These are phyloP conservation scores for Synergus itoensis DNA, from an alignment of 2,888 invertebrate genomes.

Conservation along the genomic window DNA sequence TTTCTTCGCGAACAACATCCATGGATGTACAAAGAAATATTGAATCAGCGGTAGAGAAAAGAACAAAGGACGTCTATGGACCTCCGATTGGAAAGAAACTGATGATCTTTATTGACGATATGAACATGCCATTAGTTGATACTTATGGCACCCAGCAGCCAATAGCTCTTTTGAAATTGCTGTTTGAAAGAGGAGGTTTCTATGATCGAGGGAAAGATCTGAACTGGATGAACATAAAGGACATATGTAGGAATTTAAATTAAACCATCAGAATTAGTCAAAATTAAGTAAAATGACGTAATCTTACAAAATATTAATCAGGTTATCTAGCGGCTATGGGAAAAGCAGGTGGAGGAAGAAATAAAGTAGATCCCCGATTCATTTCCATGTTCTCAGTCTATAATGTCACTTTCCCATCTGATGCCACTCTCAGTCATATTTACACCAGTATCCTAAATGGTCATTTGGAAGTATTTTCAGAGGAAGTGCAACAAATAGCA, in stretches of 20 bases:
- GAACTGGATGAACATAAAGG: constrained; percentile 92
- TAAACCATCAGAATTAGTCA: background rate
- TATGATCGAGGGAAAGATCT: constrained; percentile 94
- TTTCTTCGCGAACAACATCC: constrained; percentile 94
- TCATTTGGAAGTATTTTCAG: constrained; percentile 86
- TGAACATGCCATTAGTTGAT: constrained; percentile 96
- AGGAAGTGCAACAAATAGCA: constrained; percentile 83
- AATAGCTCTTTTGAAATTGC: constrained; percentile 92
- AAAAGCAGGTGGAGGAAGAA: constrained; percentile 92
- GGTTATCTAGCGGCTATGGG: constrained; percentile 92
- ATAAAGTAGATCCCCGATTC: constrained; percentile 94
- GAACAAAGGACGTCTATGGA: constrained; percentile 93
- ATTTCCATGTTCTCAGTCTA: constrained; percentile 93
- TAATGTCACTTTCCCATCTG: constrained; percentile 91
- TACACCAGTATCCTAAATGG: constrained; percentile 90
- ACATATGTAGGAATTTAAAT: constrained; percentile 80
- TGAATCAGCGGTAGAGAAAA: constrained; percentile 92
- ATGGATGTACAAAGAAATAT: constrained; percentile 93
- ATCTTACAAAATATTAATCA: constrained; percentile 52
- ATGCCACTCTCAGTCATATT: constrained; percentile 88
- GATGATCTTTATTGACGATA: constrained; percentile 94
- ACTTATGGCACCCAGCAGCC: constrained; percentile 96
- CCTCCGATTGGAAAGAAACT: constrained; percentile 94
- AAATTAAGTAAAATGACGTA: background rate
- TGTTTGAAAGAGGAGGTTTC: constrained; percentile 93